phyloP scores from a whole-genome alignment of 2,888 invertebrate genomes.

The Stenodema calcarata region DNA sequence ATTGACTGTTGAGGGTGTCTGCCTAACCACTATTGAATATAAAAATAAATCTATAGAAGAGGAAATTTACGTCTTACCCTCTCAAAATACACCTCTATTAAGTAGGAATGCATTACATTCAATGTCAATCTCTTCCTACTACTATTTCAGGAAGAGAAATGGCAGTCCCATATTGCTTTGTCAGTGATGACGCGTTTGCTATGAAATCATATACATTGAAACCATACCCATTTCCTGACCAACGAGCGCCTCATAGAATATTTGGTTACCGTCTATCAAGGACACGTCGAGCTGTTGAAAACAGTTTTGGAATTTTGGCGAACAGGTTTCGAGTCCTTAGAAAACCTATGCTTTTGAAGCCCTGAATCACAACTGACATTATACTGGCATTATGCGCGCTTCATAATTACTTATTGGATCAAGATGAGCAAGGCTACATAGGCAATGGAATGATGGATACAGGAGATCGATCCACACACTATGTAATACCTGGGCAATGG shows the following conservation, averaged over 20 bases:
- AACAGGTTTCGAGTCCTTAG: slow-evolving; percentile 56
- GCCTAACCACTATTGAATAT: no score
- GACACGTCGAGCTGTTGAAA: slow-evolving; percentile 56
- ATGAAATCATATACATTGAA: slow-evolving; percentile 51
- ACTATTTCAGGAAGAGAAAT: slow-evolving; percentile 39
- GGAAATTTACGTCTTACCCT: no score
- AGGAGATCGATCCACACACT: neutral
- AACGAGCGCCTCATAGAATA: slow-evolving; percentile 47
- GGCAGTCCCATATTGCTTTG: slow-evolving; percentile 53
- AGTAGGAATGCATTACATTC: no score
- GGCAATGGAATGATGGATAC: neutral
- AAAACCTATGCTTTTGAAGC: slow-evolving; percentile 54
- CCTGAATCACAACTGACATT: slow-evolving; percentile 55
- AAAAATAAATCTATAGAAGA: no score
- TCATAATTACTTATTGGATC: slow-evolving; percentile 54
- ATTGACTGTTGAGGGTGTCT: no score
- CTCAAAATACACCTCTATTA: no score
- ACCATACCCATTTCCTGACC: neutral
- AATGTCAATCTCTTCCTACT: neutral
- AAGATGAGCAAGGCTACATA: neutral
- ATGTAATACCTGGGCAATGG: neutral
- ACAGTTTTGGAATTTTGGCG: slow-evolving; percentile 56
- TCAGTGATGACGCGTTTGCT: slow-evolving; percentile 57
- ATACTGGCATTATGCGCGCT: slow-evolving; percentile 55
- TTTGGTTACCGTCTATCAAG: slow-evolving; percentile 56